A percentile compares a stretch with the other conserved stretches of the same genome.
These are phyloP conservation scores for Typhlomys cinereus DNA, from an alignment of 2,113 vertebrate genomes.

Conservation along the genomic window DNA sequence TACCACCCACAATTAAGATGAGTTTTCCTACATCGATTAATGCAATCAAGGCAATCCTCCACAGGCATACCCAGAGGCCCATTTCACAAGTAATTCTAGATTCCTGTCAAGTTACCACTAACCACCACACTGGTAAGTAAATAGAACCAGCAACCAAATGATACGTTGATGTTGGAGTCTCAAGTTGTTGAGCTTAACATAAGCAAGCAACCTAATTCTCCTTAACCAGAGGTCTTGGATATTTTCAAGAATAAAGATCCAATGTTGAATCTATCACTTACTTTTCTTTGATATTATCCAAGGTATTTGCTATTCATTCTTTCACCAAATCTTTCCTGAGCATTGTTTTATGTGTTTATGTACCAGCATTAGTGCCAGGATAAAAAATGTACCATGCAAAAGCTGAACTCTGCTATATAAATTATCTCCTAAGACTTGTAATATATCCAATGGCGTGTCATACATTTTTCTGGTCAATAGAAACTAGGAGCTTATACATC, in stretches of 20 bases:
- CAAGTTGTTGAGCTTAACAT: background rate
- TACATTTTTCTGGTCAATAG: constrained; percentile 39
- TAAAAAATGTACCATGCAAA: constrained; percentile 50
- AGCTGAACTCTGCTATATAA: constrained; percentile 48
- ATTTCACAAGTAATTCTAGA: too few relatives aligned
- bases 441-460: constrained; percentile 28
- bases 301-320: background rate
- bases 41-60: too few relatives aligned
- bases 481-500: constrained; percentile 11
- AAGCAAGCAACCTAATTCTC: background rate
- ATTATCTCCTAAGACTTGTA: constrained; percentile 44
- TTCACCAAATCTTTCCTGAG: background rate
- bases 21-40: too few relatives aligned
- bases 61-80: too few relatives aligned
- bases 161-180: background rate
- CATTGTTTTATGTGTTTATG: constrained; percentile 27
- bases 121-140: too few relatives aligned
- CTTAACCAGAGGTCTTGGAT: background rate
- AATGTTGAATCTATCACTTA: background rate
- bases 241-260: background rate
- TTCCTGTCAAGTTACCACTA: too few relatives aligned
- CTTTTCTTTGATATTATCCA: constrained; percentile 1
- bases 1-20: too few relatives aligned
- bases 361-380: constrained; percentile 7
- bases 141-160: background rate